Evolutionary conservation across 2,797 vertebrate species (phyloP).

Genomic region (Gallinago nigripennis): DNA sequence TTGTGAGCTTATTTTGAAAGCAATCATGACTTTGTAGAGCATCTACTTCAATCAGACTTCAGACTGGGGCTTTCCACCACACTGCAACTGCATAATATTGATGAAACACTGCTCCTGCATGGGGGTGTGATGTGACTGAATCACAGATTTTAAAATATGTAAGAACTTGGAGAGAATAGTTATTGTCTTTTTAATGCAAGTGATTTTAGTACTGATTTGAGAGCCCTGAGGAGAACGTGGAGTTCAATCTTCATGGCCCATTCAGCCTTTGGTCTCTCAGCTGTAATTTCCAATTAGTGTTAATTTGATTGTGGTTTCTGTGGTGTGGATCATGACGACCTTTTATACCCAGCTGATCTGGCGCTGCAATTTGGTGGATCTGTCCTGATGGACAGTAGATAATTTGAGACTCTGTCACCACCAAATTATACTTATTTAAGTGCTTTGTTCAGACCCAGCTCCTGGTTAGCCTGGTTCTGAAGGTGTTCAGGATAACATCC

Average conservation of each 20-base stretch:
- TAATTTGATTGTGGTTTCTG: conserved; percentile 54
- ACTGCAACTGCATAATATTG: not conserved
- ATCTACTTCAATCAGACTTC: not conserved
- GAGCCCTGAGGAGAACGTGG: not conserved
- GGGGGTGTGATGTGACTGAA: not conserved
- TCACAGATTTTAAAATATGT: not conserved
- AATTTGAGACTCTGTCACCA: not conserved
- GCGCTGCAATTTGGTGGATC: conserved; percentile 6
- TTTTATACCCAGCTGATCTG: not conserved
- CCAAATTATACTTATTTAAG: not conserved
- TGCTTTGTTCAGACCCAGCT: not conserved
- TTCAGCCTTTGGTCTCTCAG: conserved; percentile 40
- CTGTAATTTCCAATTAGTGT: conserved; percentile 32
- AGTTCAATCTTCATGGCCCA: conserved; percentile 37
- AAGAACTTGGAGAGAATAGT: not conserved
- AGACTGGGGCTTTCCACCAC: not conserved
- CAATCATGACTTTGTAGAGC: not conserved
- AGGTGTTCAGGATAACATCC: not conserved
- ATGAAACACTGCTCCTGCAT: not conserved
- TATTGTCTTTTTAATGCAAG: not conserved
- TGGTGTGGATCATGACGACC: not conserved
- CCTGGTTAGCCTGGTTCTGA: not conserved
- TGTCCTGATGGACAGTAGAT: not conserved
- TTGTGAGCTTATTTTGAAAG: not conserved
- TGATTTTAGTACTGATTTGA: conserved; percentile 25